A percentile compares a stretch with the other conserved stretches of the same genome.
These are phyloP conservation scores for Eospalax fontanierii DNA, from an alignment of 2,797 vertebrate genomes.

Conservation along the genomic window DNA sequence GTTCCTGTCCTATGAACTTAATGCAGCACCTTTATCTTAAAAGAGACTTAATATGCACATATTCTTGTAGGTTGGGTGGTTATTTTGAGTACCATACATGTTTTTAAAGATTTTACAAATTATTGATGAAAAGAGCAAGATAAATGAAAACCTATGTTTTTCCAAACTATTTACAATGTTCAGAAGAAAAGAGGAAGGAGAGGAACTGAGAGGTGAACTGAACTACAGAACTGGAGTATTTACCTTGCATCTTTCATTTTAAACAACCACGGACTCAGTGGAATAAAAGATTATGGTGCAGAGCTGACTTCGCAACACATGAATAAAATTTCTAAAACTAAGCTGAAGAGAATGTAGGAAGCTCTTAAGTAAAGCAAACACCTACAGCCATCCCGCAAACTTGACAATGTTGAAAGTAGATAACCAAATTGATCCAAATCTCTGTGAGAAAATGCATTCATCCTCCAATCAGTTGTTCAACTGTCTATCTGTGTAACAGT, in stretches of 20 bases:
- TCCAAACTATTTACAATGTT: constrained; percentile 69
- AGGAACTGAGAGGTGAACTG: constrained; percentile 70
- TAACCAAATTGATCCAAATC: constrained; percentile 24
- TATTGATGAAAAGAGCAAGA: constrained; percentile 63
- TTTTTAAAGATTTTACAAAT: constrained; percentile 58
- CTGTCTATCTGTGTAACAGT: not conserved
- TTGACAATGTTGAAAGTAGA: not conserved
- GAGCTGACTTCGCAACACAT: constrained; percentile 40
- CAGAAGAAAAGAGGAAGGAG: constrained; percentile 48
- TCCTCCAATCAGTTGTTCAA: constrained; percentile 4
- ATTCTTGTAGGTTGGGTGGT: constrained; percentile 7
- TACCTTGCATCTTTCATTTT: constrained; percentile 52
- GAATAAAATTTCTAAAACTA: constrained; percentile 51
- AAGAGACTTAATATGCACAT: constrained; percentile 30
- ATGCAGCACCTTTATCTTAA: not conserved
- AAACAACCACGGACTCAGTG: constrained; percentile 36
- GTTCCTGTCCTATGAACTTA: not conserved
- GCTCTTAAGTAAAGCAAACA: constrained; percentile 57
- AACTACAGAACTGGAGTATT: constrained; percentile 70
- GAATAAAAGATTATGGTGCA: constrained; percentile 58
- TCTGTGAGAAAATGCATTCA: not conserved
- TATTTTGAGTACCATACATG: constrained; percentile 15
- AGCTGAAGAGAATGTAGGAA: not conserved
- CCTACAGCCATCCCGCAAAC: not conserved
- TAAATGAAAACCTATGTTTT: constrained; percentile 65